A percentile compares a stretch with the other conserved stretches of the same genome.
Conservation (phyloP, 2,113 vertebrate genomes). For the Theropithecus gelada region DNA sequence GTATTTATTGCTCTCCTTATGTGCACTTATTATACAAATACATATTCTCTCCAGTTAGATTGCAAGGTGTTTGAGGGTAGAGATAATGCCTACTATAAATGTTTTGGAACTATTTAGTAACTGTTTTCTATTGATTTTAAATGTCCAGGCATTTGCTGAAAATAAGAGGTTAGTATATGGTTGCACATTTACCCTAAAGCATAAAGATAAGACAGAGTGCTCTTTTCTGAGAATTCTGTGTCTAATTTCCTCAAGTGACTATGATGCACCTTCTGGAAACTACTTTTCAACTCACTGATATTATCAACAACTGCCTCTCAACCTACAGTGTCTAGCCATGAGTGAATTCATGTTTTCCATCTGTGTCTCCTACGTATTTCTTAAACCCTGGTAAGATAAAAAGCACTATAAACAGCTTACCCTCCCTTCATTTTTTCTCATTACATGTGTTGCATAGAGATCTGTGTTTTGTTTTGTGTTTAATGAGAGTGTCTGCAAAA, state of each 20-base stretch:
- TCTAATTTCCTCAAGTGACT: neutral
- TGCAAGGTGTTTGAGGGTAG: neutral
- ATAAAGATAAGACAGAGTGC: neutral
- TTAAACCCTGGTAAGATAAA: neutral
- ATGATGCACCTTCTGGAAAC: neutral
- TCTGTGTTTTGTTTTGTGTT: slow-evolving; percentile 48
- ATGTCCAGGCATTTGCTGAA: neutral
- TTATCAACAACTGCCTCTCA: neutral
- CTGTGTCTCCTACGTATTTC: neutral
- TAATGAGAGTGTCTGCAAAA: slow-evolving; percentile 54
- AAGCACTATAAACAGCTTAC: neutral
- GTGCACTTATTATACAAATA: neutral
- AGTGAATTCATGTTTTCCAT: neutral
- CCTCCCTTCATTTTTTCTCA: neutral
- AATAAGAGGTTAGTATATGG: neutral
- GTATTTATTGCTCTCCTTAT: neutral
- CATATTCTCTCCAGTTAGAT: neutral
- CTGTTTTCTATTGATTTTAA: neutral
- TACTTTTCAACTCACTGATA: neutral
- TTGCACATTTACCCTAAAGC: neutral
- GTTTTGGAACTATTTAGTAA: neutral
- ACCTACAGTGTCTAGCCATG: neutral
- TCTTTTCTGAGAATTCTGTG: neutral
- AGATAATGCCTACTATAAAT: neutral
- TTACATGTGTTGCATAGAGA: slow-evolving; percentile 12